A percentile compares a stretch with the other conserved stretches of the same genome.
phyloP scores from a whole-genome alignment of 2,888 invertebrate species.

The Rhagophthalmus giganteus region DNA sequence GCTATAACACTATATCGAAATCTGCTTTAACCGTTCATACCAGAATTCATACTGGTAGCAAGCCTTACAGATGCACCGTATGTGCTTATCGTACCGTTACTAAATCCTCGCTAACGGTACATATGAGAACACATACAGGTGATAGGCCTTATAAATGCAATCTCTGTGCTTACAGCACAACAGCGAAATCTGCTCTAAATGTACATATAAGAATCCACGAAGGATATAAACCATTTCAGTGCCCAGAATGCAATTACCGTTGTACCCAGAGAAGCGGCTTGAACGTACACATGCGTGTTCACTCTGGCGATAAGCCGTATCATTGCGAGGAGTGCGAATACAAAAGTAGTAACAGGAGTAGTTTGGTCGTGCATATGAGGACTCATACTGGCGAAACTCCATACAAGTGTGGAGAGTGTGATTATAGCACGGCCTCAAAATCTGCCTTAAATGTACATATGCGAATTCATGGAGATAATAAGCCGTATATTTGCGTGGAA shows the following conservation, averaged over 20 bases:
- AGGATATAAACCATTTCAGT: constrained; percentile 23
- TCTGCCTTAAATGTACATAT: constrained; percentile 17
- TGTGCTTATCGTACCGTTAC: constrained; percentile 20
- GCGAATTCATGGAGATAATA: constrained; percentile 19
- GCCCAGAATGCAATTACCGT: constrained; percentile 14
- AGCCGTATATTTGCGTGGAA: constrained; percentile 17
- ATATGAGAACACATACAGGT: constrained; percentile 26
- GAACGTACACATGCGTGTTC: constrained; percentile 20
- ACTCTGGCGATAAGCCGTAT: constrained; percentile 22
- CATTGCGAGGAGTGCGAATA: constrained; percentile 21
- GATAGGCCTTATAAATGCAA: constrained; percentile 23
- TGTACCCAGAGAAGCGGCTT: constrained; percentile 17
- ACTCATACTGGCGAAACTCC: constrained; percentile 23
- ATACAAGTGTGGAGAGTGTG: constrained; percentile 16
- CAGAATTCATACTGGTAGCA: constrained; percentile 26
- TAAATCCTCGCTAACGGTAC: constrained; percentile 18
- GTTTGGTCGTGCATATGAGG: constrained; percentile 19
- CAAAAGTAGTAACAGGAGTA: constrained; percentile 13
- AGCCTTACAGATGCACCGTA: constrained; percentile 17
- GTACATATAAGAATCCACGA: constrained; percentile 22
- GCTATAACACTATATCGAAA: constrained; percentile 20
- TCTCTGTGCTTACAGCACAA: constrained; percentile 17
- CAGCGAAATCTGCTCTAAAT: constrained; percentile 23
- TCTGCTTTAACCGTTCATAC: constrained; percentile 24
- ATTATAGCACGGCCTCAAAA: constrained; percentile 19